These are phyloP conservation scores for Fulica atra DNA, from an alignment of 2,113 vertebrate species.

Conservation along the genomic window DNA sequence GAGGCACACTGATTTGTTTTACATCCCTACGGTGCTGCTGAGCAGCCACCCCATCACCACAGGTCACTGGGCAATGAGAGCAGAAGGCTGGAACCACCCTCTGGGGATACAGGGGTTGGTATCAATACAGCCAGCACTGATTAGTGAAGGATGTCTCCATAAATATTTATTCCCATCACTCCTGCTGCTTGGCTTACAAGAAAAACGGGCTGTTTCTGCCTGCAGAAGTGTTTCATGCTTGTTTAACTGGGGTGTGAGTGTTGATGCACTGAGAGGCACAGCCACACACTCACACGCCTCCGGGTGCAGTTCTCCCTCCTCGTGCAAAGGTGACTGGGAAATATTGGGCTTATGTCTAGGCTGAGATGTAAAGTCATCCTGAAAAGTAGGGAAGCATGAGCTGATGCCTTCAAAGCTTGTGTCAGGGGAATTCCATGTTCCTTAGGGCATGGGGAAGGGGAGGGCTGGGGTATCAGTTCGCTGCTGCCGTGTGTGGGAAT, in stretches of 20 bases:
- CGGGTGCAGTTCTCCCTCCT: fast-evolving
- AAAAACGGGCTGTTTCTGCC: neutral
- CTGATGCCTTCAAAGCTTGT: neutral
- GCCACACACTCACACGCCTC: fast-evolving
- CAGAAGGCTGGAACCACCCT: neutral
- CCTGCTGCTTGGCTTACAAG: neutral
- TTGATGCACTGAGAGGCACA: neutral
- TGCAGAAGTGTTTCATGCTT: neutral
- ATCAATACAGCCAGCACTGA: neutral
- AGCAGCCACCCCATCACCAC: neutral
- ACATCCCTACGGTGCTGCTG: neutral
- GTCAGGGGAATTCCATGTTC: too few relatives aligned
- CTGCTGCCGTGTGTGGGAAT: fast-evolving
- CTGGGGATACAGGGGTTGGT: neutral
- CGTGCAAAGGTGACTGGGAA: neutral
- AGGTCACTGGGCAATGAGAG: neutral
- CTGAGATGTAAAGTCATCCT: neutral
- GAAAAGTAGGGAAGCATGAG: neutral
- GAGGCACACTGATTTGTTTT: neutral
- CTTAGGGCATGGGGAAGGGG: fast-evolving
- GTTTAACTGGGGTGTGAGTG: neutral
- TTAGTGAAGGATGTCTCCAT: neutral
- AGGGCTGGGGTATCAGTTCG: neutral
- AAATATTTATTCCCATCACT: neutral
- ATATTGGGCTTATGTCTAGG: neutral